These are phyloP conservation scores for Rhodeus uyekii DNA, from an alignment of 2,797 vertebrate species.

Conservation along the genomic window DNA sequence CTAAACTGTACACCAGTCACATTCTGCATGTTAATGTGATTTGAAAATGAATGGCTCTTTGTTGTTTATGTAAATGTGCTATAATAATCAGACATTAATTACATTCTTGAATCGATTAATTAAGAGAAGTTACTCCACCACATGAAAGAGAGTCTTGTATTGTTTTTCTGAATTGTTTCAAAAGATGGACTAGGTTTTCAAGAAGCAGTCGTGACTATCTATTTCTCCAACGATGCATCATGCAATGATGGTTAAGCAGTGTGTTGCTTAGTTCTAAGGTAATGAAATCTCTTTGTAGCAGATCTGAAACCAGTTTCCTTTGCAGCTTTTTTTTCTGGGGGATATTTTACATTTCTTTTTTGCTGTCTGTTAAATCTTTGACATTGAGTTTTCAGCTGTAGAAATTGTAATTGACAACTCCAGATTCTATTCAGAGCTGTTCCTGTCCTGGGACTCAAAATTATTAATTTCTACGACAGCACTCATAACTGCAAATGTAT, in stretches of 20 bases:
- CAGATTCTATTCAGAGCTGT: neutral
- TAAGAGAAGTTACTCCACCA: neutral
- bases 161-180: neutral
- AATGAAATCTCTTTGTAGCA: neutral
- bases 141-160: neutral
- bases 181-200: neutral
- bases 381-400: neutral
- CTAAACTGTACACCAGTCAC: neutral
- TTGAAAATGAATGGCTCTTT: neutral
- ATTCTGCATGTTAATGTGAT: neutral
- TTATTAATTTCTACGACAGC: neutral
- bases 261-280: neutral
- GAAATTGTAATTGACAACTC: neutral
- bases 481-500: neutral
- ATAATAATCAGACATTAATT: neutral
- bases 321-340: neutral
- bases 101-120: neutral
- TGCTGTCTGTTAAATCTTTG: neutral
- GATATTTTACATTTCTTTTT: too few species aligned
- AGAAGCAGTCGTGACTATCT: neutral
- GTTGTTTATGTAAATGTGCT: neutral
- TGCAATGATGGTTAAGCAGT: neutral
- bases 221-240: neutral
- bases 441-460: neutral
- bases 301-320: neutral